phyloP scores from a whole-genome alignment of 2,888 invertebrate genomes.

The Erpobdella octoculata region DNA sequence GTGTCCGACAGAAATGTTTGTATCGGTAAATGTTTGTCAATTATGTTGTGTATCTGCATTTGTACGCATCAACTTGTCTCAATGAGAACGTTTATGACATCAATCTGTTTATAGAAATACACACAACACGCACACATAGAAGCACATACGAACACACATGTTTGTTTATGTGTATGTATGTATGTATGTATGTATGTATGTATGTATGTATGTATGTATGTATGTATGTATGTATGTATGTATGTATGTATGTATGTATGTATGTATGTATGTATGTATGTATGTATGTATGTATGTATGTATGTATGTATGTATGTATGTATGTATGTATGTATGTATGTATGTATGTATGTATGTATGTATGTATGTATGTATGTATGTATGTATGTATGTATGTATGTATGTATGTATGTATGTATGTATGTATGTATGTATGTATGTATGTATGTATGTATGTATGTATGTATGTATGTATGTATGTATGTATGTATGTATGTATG shows the following conservation, averaged over 20 bases:
- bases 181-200: slow-evolving; percentile 13
- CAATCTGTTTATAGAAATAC: not conserved
- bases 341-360: no score
- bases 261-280: not conserved
- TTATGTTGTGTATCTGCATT: not conserved
- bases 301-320: not conserved
- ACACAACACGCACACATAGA: not conserved
- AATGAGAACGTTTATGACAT: no score
- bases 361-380: no score
- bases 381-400: slow-evolving; percentile 20
- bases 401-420: not conserved
- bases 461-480: slow-evolving; percentile 26
- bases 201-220: slow-evolving; percentile 19
- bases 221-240: slow-evolving; percentile 7
- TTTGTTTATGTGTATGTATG: slow-evolving; percentile 9
- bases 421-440: not conserved
- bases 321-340: not conserved
- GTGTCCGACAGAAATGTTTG: not conserved
- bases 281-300: not conserved
- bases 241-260: not conserved
- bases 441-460: slow-evolving; percentile 28
- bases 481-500: slow-evolving; percentile 7
- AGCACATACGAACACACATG: not conserved
- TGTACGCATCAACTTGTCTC: no score
- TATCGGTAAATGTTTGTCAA: not conserved